Conservation (phyloP, 1,140 invertebrate genomes). For the Melitaea cinxia region DNA sequence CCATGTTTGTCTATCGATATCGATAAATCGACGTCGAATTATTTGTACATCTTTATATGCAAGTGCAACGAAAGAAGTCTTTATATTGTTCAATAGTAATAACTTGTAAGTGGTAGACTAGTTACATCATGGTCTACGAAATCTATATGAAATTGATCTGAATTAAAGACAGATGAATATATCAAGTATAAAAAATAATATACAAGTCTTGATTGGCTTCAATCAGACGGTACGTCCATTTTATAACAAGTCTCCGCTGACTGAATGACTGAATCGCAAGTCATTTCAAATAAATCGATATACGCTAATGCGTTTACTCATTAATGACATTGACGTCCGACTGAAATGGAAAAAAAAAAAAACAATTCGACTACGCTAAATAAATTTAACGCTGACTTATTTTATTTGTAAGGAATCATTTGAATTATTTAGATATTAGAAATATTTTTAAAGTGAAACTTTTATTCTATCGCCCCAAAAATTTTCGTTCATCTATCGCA, state of each 20-base stretch:
- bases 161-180: too few relatives aligned
- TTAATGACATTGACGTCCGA: constrained; percentile 42
- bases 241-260: neutral
- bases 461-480: too few relatives aligned
- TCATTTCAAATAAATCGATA: constrained; percentile 2
- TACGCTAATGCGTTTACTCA: constrained; percentile 19
- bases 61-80: constrained; percentile 7
- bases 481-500: too few relatives aligned
- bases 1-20: constrained; percentile 25
- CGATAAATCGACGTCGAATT: constrained; percentile 15
- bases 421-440: too few relatives aligned
- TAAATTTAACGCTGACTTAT: neutral
- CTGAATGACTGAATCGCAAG: neutral
- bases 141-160: neutral
- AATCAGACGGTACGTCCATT: neutral
- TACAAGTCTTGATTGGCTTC: neutral
- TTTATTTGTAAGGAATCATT: too few relatives aligned
- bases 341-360: constrained; percentile 38
- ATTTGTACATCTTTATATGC: constrained; percentile 11
- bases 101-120: neutral
- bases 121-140: neutral
- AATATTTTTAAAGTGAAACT: too few relatives aligned
- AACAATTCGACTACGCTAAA: constrained; percentile 15
- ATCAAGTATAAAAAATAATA: constrained; percentile 10
- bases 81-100: neutral